These are phyloP conservation scores for Theristus sp. DNA, from an alignment of 2,888 invertebrate species.

Conservation along the genomic window DNA sequence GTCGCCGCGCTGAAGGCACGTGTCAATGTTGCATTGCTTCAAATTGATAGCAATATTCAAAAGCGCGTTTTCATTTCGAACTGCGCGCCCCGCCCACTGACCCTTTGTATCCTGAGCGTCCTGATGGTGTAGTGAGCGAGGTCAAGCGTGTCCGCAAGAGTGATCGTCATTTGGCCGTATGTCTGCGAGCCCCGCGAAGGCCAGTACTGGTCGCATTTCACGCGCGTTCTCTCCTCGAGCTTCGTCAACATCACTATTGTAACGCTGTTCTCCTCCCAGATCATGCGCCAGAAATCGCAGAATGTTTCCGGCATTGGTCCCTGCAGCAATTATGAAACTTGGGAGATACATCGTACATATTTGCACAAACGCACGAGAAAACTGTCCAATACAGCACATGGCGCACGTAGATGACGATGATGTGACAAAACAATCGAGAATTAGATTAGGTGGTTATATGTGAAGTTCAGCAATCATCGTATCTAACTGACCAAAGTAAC, in stretches of 20 bases:
- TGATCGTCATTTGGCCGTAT: conserved; percentile 75
- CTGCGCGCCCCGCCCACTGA: conserved; percentile 15
- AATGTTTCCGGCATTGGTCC: conserved; percentile 94
- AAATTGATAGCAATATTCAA: too few relatives aligned
- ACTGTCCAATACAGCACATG: too few relatives aligned
- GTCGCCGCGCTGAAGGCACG: conserved; percentile 13
- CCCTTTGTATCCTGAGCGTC: conserved; percentile 70
- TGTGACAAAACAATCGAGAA: too few relatives aligned
- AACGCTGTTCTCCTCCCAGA: conserved; percentile 83
- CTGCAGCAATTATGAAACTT: conserved; percentile 32
- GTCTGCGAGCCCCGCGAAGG: conserved; percentile 79
- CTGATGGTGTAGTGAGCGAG: conserved; percentile 92
- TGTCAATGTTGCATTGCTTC: neutral
- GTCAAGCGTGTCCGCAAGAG: conserved; percentile 83
- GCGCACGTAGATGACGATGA: too few relatives aligned
- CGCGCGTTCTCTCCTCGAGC: conserved; percentile 80
- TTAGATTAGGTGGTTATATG: too few relatives aligned
- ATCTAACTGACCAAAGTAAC: too few relatives aligned
- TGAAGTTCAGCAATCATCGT: too few relatives aligned
- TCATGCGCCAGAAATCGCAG: conserved; percentile 97
- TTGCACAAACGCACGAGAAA: too few relatives aligned
- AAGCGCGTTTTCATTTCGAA: too few relatives aligned
- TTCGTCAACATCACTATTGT: conserved; percentile 99
- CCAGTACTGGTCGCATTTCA: conserved; percentile 62
- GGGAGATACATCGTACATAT: too few relatives aligned